phyloP scores from a whole-genome alignment of 2,888 invertebrate species.

The Asteroscopus sphinx region DNA sequence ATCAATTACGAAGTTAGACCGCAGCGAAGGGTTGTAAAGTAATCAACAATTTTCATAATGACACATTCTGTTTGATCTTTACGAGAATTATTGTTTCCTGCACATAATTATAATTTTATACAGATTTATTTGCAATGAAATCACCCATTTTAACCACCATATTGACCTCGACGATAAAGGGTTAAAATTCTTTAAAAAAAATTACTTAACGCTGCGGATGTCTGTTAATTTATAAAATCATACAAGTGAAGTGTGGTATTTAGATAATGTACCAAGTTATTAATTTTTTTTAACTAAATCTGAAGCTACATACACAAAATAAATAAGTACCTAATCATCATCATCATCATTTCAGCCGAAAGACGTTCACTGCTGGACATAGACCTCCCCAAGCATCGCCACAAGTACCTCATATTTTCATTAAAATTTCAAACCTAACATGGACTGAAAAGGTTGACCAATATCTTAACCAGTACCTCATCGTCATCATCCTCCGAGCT shows the following conservation, averaged over 20 bases:
- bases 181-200: not conserved
- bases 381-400: no score
- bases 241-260: not conserved
- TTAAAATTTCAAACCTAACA: no score
- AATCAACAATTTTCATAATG: slow-evolving; percentile 36
- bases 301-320: not conserved
- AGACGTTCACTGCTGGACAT: no score
- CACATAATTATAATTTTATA: not conserved
- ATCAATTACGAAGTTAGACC: slow-evolving; percentile 55
- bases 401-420: no score
- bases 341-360: no score
- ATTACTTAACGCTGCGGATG: not conserved
- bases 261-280: not conserved
- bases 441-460: no score
- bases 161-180: not conserved
- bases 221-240: not conserved
- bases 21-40: slow-evolving; percentile 30
- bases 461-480: no score
- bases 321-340: no score
- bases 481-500: no score
- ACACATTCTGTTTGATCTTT: slow-evolving; percentile 31
- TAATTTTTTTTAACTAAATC: slow-evolving; percentile 6
- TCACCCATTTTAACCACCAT: not conserved
- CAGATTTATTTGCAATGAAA: not conserved
- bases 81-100: slow-evolving; percentile 4